Conservation (phyloP, 2,113 vertebrate genomes). For the Galbula dea region DNA sequence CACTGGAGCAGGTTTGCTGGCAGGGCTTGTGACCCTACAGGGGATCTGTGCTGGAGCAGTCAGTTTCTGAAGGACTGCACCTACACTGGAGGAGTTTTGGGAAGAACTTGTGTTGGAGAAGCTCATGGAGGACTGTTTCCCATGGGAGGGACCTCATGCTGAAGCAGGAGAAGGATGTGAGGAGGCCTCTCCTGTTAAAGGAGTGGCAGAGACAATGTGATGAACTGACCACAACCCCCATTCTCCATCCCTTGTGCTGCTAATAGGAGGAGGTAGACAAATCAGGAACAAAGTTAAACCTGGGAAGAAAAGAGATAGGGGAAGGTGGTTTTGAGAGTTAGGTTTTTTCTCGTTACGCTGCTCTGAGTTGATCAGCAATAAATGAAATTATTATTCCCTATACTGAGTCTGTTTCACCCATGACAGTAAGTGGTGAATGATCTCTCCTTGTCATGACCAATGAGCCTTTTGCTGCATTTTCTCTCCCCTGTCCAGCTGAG, state of each 20-base stretch:
- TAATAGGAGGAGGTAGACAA: not conserved
- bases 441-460: not conserved
- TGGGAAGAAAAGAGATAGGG: not conserved
- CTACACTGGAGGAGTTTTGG: not conserved
- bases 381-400: not conserved
- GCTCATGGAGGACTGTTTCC: not conserved
- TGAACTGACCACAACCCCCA: not conserved
- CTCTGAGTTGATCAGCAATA: not conserved
- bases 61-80: not conserved
- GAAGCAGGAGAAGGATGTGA: not conserved
- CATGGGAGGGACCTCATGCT: not conserved
- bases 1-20: not conserved
- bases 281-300: not conserved
- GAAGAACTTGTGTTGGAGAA: not conserved
- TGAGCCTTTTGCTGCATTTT: not conserved
- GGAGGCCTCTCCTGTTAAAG: not conserved
- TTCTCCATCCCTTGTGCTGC: not conserved
- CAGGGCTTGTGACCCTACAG: not conserved
- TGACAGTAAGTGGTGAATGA: not conserved
- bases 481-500: not conserved
- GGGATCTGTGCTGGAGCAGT: not conserved
- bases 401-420: not conserved
- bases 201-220: not conserved
- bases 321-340: not conserved
- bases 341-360: not conserved